These are phyloP conservation scores for Griposia aprilina DNA, from an alignment of 2,888 invertebrate species.

Conservation along the genomic window DNA sequence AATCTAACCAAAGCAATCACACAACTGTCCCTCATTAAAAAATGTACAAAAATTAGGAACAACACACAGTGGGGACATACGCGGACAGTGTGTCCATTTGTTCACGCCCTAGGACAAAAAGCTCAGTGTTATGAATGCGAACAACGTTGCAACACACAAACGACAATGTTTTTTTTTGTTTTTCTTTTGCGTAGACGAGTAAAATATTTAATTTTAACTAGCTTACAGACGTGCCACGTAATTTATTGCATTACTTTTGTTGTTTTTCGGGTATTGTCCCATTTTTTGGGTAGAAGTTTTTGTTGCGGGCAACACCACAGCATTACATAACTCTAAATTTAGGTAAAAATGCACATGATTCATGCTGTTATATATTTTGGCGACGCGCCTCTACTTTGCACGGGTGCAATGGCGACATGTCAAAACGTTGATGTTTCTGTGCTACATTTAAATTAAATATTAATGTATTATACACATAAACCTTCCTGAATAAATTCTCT, in stretches of 20 bases:
- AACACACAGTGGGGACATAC: slow-evolving; percentile 71
- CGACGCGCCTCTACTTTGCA: background rate
- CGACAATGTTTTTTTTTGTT: slow-evolving; percentile 65
- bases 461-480: too few relatives aligned
- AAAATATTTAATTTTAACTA: slow-evolving; percentile 76
- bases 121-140: slow-evolving; percentile 79
- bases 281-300: slow-evolving; percentile 8
- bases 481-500: too few relatives aligned
- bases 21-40: slow-evolving; percentile 44
- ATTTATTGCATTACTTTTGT: slow-evolving; percentile 46
- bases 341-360: background rate
- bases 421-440: background rate
- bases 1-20: slow-evolving; percentile 14
- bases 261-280: slow-evolving; percentile 26
- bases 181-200: slow-evolving; percentile 68
- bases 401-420: background rate
- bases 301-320: background rate
- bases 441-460: too few relatives aligned
- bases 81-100: slow-evolving; percentile 79
- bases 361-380: background rate
- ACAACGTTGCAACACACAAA: slow-evolving; percentile 75
- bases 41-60: slow-evolving; percentile 66
- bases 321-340: background rate
- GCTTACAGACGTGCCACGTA: slow-evolving; percentile 60
- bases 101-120: slow-evolving; percentile 79